These are phyloP conservation scores for Microtus pennsylvanicus DNA, from an alignment of 2,113 vertebrate species.

Conservation along the genomic window DNA sequence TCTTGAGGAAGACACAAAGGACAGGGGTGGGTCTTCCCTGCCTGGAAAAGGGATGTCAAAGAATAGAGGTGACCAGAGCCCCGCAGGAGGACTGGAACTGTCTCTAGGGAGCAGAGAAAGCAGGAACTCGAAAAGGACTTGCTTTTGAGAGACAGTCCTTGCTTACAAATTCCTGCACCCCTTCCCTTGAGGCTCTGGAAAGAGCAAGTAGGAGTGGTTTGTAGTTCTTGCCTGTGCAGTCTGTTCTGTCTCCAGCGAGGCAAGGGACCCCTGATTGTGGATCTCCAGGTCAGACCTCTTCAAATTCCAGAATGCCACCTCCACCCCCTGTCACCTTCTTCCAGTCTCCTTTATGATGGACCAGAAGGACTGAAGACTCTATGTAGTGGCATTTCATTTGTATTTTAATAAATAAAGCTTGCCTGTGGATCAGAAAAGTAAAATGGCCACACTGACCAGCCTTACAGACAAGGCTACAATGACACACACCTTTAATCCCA, in stretches of 20 bases:
- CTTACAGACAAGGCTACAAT: too few species aligned
- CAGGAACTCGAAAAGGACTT: background rate
- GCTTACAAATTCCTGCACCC: background rate
- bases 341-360: too few species aligned
- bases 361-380: background rate
- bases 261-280: fast-evolving
- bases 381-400: too few species aligned
- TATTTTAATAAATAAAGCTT: too few species aligned
- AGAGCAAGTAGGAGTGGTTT: background rate
- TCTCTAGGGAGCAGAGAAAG: background rate
- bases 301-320: background rate
- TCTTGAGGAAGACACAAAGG: background rate
- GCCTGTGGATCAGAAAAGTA: too few species aligned
- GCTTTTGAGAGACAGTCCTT: background rate
- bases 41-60: background rate
- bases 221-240: background rate
- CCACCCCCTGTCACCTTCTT: background rate
- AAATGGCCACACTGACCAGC: too few species aligned
- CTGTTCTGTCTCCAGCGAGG: background rate
- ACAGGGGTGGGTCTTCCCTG: background rate
- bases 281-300: background rate
- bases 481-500: too few species aligned
- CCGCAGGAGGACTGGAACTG: background rate
- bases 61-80: background rate
- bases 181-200: background rate